Conservation (phyloP, 2,888 invertebrate genomes). For the Autographa gamma region DNA sequence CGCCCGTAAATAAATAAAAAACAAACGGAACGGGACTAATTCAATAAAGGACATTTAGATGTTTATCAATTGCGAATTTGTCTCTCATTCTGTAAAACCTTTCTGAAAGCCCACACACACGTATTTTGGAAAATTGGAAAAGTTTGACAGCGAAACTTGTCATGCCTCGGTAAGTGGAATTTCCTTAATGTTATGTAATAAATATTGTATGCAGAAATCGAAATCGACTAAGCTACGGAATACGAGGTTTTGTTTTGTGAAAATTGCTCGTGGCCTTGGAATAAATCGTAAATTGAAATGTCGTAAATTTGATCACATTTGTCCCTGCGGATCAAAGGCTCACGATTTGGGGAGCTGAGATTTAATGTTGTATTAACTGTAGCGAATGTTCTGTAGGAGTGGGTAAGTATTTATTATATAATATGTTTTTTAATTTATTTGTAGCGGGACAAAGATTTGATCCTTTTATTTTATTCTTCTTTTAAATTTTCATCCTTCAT, state of each 20-base stretch:
- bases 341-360: neutral
- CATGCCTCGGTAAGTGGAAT: neutral
- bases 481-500: no score
- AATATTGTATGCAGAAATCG: neutral
- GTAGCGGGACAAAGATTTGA: no score
- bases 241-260: neutral
- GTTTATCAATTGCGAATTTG: slow-evolving; percentile 36
- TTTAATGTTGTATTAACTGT: neutral
- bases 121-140: no score
- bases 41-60: slow-evolving; percentile 43
- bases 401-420: no score
- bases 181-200: neutral
- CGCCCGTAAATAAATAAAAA: slow-evolving; percentile 8
- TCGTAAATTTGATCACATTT: slow-evolving; percentile 9
- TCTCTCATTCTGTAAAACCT: neutral
- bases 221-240: neutral
- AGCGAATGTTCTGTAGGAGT: neutral
- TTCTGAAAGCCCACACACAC: neutral
- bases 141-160: neutral
- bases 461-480: no score
- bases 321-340: slow-evolving; percentile 10
- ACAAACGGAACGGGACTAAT: slow-evolving; percentile 37
- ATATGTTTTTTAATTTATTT: no score
- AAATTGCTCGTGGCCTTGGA: neutral
- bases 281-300: neutral